Evolutionary conservation across 2,888 invertebrate genomes (phyloP).

Genomic region (Oscheius sp.): DNA sequence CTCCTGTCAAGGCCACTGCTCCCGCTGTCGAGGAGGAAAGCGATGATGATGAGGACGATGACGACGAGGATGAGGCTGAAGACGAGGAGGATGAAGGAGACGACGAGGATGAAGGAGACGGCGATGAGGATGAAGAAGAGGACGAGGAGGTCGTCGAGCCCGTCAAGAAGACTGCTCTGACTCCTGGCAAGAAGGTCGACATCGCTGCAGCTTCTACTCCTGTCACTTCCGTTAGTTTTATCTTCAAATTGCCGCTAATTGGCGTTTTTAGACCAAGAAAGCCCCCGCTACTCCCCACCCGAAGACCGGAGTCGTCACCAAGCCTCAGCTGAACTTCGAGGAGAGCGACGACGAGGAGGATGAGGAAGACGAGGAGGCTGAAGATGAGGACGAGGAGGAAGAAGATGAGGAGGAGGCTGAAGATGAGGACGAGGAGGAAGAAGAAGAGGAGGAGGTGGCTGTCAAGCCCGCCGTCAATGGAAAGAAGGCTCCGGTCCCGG

Average conservation of each 20-base stretch:
- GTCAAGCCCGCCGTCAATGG: conserved; percentile 40
- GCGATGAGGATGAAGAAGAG: conserved; percentile 51
- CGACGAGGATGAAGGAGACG: conserved; percentile 18
- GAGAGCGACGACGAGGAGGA: conserved; percentile 52
- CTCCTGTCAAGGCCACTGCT: neutral
- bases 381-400: conserved; percentile 48
- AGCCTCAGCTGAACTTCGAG: conserved; percentile 50
- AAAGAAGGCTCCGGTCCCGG: conserved; percentile 8
- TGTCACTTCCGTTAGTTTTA: conserved; percentile 42
- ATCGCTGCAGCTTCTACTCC: conserved; percentile 54
- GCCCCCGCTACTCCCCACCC: conserved; percentile 61
- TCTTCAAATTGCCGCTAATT: neutral
- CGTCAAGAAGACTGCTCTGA: conserved; percentile 43
- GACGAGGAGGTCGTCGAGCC: conserved; percentile 54
- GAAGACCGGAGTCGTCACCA: conserved; percentile 35
- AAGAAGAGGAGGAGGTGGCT: conserved; percentile 42
- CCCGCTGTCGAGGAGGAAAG: conserved; percentile 5
- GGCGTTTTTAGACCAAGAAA: conserved; percentile 44
- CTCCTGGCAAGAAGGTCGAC: conserved; percentile 54
- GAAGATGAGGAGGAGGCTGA: conserved; percentile 53
- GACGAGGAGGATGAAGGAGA: neutral
- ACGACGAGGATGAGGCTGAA: conserved; percentile 8
- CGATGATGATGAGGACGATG: conserved; percentile 45
- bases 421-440: conserved; percentile 54
- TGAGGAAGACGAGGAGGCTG: conserved; percentile 42